Conservation (phyloP, 2,797 vertebrate genomes). For the Gobio occitaniae region DNA sequence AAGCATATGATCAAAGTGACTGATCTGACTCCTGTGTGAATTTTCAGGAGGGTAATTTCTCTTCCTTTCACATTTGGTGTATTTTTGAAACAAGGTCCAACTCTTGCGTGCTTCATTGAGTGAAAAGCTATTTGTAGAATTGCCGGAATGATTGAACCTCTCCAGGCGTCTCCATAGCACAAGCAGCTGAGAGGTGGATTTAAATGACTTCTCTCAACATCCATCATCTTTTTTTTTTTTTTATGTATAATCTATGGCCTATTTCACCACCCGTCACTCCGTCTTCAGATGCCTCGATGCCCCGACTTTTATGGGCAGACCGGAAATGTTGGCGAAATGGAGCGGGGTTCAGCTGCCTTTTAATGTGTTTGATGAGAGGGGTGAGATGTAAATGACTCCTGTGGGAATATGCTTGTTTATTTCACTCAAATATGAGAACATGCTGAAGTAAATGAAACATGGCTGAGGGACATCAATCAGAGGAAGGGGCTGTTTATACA, state of each 20-base stretch:
- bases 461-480: constrained; percentile 64
- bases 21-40: neutral
- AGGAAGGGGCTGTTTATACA: constrained; percentile 55
- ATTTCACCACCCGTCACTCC: constrained; percentile 52
- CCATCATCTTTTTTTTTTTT: constrained; percentile 57
- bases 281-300: constrained; percentile 46
- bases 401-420: constrained; percentile 61
- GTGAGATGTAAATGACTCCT: constrained; percentile 50
- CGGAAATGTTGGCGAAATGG: constrained; percentile 46
- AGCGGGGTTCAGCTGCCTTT: constrained; percentile 43
- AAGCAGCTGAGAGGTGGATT: constrained; percentile 53
- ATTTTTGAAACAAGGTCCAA: constrained; percentile 56
- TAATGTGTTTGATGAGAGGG: constrained; percentile 54
- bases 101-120: constrained; percentile 52
- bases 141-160: constrained; percentile 62
- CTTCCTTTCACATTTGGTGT: constrained; percentile 42
- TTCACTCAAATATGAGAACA: constrained; percentile 61
- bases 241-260: constrained; percentile 60
- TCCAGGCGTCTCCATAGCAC: constrained; percentile 48
- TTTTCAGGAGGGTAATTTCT: constrained; percentile 8
- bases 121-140: constrained; percentile 60
- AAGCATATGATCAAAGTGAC: neutral
- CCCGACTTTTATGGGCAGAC: constrained; percentile 35
- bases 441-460: constrained; percentile 62
- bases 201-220: constrained; percentile 60